Evolutionary conservation across 2,888 invertebrate species (phyloP), one percentile per base, ranked within the genome.

Genomic region (Zootermopsis nevadensis): DNA sequence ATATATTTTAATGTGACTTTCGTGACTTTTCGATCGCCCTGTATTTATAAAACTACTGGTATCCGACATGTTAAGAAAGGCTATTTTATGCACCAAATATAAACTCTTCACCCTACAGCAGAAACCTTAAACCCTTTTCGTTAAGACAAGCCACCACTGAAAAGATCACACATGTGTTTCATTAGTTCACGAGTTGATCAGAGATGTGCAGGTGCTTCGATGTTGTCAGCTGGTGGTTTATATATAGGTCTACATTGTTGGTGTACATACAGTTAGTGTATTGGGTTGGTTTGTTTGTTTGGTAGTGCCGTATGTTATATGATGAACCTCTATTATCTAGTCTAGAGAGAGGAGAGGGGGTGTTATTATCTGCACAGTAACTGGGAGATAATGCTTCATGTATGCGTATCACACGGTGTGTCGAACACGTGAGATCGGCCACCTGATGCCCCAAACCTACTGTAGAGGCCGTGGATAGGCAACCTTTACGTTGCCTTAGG

Each of bases 341-440:
- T 24, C 27, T 79, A 35, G 79, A 53, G 19, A 30, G 3, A 31
- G 66, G 24, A 31, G 66, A 35, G n/a, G 79, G 79, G 35, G 79
- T 66, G 66, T 79, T 79, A 79, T 79, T 79, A 66, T 79, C 79
- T 53, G 30, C 27, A 31, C 53, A 42, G 42, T 53, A 27, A 53
- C 53, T 33, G 53, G 35, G 66, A 35, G 66, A 79, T 79, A 79
- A 66, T 79, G 79, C 79, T 79, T 33, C 55, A 79, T 79, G 79
- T 79, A 60, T 79, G 79, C 79, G 66, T 38, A 79, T 60, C 79
- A 79, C 79, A 79, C 38, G 31, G n/a, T 55, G 77, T 22, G 27
- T n/a, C 55, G 30, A 24, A 79, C 60, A 60, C 22, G 31, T 35
- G 77, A 22, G 35, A 35, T 35, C n/a, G 31, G 10, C n/a, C 79